Evolutionary conservation across 2,113 vertebrate genomes (phyloP).

Genomic region (Tapirus terrestris): DNA sequence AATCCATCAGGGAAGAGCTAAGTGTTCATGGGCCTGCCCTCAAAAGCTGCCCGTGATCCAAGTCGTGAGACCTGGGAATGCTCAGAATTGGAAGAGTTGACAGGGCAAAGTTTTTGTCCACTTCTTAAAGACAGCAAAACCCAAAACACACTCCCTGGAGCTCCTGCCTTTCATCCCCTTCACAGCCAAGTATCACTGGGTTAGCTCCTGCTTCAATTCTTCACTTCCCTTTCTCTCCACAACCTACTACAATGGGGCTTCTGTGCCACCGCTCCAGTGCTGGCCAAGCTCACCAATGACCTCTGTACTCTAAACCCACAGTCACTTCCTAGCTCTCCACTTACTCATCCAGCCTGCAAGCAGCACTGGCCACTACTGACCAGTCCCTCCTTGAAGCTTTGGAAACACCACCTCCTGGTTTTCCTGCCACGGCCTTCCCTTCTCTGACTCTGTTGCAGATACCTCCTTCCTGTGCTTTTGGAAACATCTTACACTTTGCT

Average conservation of each 20-base stretch:
- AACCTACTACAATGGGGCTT: not conserved
- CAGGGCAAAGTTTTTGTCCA: not conserved
- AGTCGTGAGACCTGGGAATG: not conserved
- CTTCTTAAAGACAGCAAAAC: not conserved
- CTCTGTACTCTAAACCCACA: accelerated
- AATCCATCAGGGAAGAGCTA: accelerated
- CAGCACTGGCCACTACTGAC: not conserved
- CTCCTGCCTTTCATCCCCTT: not conserved
- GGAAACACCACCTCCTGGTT: not conserved
- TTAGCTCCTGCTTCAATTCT: accelerated
- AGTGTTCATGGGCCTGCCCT: not conserved
- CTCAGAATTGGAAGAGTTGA: too few species aligned
- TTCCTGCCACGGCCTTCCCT: not conserved
- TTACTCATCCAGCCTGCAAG: not conserved
- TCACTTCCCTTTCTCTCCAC: not conserved
- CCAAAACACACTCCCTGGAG: too few species aligned
- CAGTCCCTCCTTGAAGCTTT: not conserved
- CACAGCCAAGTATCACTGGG: not conserved
- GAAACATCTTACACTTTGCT: accelerated
- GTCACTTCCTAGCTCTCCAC: not conserved
- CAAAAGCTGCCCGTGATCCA: not conserved
- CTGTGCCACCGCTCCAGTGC: accelerated
- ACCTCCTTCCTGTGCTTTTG: not conserved
- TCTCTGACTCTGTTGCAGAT: too few species aligned
- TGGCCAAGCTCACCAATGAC: not conserved